These are phyloP conservation scores for Eulithis prunata DNA, from an alignment of 2,888 invertebrate species.

Conservation along the genomic window DNA sequence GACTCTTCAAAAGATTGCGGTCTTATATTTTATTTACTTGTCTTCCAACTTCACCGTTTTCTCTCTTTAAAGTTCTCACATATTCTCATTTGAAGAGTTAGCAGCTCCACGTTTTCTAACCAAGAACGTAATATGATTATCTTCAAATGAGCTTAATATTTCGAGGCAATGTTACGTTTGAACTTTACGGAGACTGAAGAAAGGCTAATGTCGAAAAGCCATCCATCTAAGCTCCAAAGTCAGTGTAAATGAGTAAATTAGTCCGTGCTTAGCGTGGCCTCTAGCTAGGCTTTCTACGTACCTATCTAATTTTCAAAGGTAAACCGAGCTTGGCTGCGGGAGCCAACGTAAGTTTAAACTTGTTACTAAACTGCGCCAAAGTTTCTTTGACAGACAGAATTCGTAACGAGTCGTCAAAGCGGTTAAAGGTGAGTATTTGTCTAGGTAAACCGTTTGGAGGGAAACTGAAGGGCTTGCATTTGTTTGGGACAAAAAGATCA, in stretches of 20 bases:
- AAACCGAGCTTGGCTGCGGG: slow-evolving; percentile 30
- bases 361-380: slow-evolving; percentile 43
- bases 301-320: slow-evolving; percentile 43
- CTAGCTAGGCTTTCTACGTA: slow-evolving; percentile 37
- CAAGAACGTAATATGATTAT: no score
- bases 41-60: no score
- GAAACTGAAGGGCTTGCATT: slow-evolving; percentile 1
- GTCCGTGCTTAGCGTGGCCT: slow-evolving; percentile 29
- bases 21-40: slow-evolving; percentile 22
- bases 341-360: slow-evolving; percentile 39
- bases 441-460: slow-evolving; percentile 13
- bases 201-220: background rate
- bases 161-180: no score
- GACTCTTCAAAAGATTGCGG: slow-evolving; percentile 22
- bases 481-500: background rate
- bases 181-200: no score
- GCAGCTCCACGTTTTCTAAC: no score
- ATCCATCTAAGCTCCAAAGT: slow-evolving; percentile 13
- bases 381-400: slow-evolving; percentile 49
- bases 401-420: slow-evolving; percentile 43
- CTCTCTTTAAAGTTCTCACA: no score
- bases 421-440: slow-evolving; percentile 23
- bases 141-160: no score
- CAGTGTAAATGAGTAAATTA: slow-evolving; percentile 31
- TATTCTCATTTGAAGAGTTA: no score